Evolutionary conservation across 1,140 invertebrate species (phyloP).

Genomic region (Streblospio benedicti): DNA sequence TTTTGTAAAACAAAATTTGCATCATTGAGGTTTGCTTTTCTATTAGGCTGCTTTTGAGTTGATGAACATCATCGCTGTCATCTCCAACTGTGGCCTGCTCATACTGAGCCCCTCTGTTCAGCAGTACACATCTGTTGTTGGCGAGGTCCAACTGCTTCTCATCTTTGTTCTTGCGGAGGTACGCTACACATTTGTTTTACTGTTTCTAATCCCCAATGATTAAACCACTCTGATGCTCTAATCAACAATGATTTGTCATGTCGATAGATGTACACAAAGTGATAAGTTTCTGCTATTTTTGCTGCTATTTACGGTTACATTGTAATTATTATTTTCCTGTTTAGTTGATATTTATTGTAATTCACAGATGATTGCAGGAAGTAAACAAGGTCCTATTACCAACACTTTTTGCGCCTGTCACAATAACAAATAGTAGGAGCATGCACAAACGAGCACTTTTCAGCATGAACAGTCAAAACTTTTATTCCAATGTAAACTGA

Average conservation of each 20-base stretch:
- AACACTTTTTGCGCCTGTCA: neutral
- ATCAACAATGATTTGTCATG: neutral
- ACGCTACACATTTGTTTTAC: slow-evolving; percentile 8
- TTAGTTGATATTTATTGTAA: neutral
- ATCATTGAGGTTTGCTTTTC: no score
- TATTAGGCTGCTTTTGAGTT: slow-evolving; percentile 67
- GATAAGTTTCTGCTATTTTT: neutral
- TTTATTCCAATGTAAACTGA: neutral
- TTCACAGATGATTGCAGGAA: neutral
- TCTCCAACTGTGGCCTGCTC: slow-evolving; percentile 91
- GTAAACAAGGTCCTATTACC: neutral
- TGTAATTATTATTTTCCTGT: neutral
- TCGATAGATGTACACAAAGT: neutral
- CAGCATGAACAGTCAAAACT: neutral
- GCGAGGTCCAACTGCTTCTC: slow-evolving; percentile 31
- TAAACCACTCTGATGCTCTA: neutral
- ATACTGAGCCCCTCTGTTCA: slow-evolving; percentile 84
- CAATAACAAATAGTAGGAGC: neutral
- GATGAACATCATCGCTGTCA: slow-evolving; percentile 80
- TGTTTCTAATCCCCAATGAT: neutral
- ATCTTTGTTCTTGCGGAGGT: slow-evolving; percentile 66
- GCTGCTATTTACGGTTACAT: neutral
- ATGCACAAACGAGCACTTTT: neutral
- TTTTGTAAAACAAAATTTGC: neutral
- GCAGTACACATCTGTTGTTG: slow-evolving; percentile 21